Conservation (phyloP, 2,113 vertebrate species). For the Hyperoodon ampullatus region DNA sequence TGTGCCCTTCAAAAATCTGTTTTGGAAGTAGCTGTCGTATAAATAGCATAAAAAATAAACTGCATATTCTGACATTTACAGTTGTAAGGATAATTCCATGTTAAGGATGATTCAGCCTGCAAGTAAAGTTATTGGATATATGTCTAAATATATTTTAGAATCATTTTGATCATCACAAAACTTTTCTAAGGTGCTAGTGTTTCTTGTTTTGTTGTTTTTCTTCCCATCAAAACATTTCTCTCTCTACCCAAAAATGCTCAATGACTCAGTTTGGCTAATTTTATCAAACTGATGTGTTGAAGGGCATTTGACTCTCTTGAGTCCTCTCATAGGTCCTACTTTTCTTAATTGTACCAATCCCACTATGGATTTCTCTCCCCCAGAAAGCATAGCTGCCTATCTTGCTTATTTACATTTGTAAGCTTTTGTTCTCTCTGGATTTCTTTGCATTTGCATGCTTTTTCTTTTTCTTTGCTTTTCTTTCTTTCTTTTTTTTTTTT, state of each 20-base stretch:
- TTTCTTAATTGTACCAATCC: not conserved
- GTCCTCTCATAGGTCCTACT: not conserved
- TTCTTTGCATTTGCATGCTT: not conserved
- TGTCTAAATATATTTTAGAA: not conserved
- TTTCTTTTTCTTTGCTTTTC: not conserved
- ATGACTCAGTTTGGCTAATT: constrained; percentile 23
- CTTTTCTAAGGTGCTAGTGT: not conserved
- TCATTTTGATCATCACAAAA: not conserved
- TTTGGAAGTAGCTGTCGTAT: constrained; percentile 42
- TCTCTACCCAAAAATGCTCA: not conserved
- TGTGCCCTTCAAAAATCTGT: constrained; percentile 61
- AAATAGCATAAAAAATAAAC: constrained; percentile 56
- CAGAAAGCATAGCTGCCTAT: not conserved
- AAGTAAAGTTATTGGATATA: not conserved
- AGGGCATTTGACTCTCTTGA: not conserved
- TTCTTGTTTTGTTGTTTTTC: constrained; percentile 35
- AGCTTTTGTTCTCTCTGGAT: not conserved
- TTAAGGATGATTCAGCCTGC: constrained; percentile 10
- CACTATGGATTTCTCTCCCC: not conserved
- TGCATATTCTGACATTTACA: constrained; percentile 58
- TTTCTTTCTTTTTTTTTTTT: not conserved
- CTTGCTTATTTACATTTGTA: not conserved
- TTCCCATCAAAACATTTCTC: not conserved
- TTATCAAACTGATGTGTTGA: not conserved
- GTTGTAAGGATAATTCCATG: constrained; percentile 37